These are phyloP conservation scores for Taenioides sp. DNA, from an alignment of 2,797 vertebrate genomes.

Conservation along the genomic window DNA sequence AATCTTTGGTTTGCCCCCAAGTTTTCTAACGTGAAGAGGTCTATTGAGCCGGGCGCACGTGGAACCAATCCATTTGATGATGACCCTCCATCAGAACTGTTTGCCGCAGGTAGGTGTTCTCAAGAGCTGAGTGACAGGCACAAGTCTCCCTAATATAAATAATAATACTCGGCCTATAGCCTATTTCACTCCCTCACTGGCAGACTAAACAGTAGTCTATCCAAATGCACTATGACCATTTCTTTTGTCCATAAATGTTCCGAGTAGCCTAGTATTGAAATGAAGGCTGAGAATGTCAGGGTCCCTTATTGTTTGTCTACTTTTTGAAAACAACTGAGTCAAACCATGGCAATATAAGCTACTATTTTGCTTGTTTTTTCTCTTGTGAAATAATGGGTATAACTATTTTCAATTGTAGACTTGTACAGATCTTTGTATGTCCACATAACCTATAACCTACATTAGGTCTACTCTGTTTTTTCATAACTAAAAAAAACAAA, in stretches of 20 bases:
- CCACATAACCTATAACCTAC: no score
- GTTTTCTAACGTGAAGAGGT: slow-evolving; percentile 46
- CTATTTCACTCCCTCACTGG: no score
- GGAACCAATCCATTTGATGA: slow-evolving; percentile 47
- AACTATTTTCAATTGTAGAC: neutral
- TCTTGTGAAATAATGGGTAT: neutral
- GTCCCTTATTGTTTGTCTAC: neutral
- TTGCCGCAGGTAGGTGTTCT: slow-evolving; percentile 24
- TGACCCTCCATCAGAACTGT: slow-evolving; percentile 12
- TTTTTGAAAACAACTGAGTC: neutral
- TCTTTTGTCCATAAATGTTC: no score
- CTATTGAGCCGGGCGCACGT: slow-evolving; percentile 29
- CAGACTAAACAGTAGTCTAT: no score
- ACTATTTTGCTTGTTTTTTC: neutral
- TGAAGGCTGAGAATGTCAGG: neutral
- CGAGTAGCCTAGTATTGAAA: neutral
- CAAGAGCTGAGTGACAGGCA: no score
- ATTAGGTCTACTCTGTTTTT: no score
- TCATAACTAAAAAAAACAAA: neutral
- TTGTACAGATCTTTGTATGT: neutral
- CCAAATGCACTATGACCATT: no score
- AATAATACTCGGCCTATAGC: no score
- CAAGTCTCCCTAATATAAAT: no score
- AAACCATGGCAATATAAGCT: no score
- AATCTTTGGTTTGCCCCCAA: slow-evolving; percentile 56